A percentile compares a stretch with the other conserved stretches of the same genome.
Evolutionary conservation across 2,113 vertebrate species (phyloP).

Genomic region (Zingel zingel): DNA sequence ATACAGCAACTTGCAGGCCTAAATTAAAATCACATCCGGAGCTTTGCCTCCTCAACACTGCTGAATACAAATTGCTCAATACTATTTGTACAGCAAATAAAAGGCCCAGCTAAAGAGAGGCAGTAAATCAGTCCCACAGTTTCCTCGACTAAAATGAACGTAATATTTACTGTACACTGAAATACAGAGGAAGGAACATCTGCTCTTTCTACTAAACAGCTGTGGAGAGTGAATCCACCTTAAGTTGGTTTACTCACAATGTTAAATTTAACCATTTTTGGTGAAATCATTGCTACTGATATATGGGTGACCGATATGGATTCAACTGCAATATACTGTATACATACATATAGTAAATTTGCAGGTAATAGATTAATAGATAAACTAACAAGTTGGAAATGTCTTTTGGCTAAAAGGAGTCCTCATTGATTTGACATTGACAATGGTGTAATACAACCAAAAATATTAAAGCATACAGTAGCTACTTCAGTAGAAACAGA

Average conservation of each 20-base stretch:
- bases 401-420: neutral
- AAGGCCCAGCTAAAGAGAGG: constrained; percentile 17
- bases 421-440: neutral
- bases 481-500: neutral
- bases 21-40: constrained; percentile 41
- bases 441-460: neutral
- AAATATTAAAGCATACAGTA: neutral
- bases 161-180: constrained; percentile 10
- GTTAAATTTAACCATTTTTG: neutral
- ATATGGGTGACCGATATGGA: neutral
- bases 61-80: constrained; percentile 38
- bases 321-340: neutral
- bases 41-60: constrained; percentile 24
- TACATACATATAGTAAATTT: neutral
- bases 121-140: constrained; percentile 2
- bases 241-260: neutral
- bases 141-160: constrained; percentile 27
- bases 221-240: neutral
- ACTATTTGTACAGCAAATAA: constrained; percentile 26
- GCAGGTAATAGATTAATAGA: too few species aligned
- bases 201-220: constrained; percentile 1
- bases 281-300: neutral
- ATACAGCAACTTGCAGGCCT: constrained; percentile 8
- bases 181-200: constrained; percentile 16
- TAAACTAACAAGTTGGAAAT: neutral